Evolutionary conservation across 1,140 invertebrate species (phyloP), one percentile per base, ranked within the genome.

Genomic region (Hyles vespertilio): DNA sequence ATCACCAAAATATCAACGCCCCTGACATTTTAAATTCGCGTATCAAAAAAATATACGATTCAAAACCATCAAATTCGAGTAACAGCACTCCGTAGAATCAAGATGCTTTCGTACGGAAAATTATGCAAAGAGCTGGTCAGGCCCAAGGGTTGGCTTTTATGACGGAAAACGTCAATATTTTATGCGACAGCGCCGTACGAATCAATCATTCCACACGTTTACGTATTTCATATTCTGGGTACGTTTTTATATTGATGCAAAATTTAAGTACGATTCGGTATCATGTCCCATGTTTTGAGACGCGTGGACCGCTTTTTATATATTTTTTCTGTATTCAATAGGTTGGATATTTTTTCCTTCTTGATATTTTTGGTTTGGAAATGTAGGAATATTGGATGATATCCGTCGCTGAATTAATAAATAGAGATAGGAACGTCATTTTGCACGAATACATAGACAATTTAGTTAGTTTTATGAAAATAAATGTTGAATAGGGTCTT

Each of bases 51-150:
- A 40, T 40, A 40, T 40, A 40, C 52, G 52, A 54, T 54, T 54
- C 36, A 44, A 54, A 54, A 36, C 40, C 40, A 44, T 54, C 33
- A 54, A 54, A 54, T 36, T 40, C 51, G 9, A 11, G 12, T 52
- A 36, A 52, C 43, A 54, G 9, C 53, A 65, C 63, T 72, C 66
- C 64, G 33, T 11, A 54, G 73, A 76, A 70, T 76, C 73, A 73
- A 70, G 63, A 58, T 69, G 65, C 60, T 51, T 59, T 56, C 47
- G 63, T 46, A 54, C 50, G 66, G 58, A 63, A 72, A 71, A 77
- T 63, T 74, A 74, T 74, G 72, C 68, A 77, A 72, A 77, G 56
- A 74, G 70, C 56, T 64, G 72, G 74, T 72, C 72, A 77, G 46
- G 34, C 52, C 11, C n/a, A 54, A 54, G 58, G 52, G 67, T 65